phyloP scores from a whole-genome alignment of 2,888 invertebrate species.

The Dyspetes luteomarginatus region DNA sequence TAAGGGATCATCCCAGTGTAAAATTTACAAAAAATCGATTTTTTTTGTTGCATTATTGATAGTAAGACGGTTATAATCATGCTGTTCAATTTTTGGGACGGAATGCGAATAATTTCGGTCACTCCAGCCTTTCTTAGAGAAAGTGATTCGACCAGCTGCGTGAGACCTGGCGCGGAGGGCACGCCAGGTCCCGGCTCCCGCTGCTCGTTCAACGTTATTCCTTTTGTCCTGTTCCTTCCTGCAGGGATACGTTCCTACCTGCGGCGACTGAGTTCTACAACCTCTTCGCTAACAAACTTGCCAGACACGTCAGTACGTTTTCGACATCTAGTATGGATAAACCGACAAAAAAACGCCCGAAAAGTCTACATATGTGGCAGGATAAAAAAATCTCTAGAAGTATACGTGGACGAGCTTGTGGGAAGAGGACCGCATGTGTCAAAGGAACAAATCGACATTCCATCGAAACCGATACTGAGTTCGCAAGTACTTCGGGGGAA shows the following conservation, averaged over 20 bases:
- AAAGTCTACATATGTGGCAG: conserved; percentile 14
- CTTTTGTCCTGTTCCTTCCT: conserved; percentile 20
- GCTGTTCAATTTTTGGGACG: not conserved
- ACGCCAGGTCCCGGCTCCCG: not conserved
- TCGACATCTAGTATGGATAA: conserved; percentile 19
- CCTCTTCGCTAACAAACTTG: not conserved
- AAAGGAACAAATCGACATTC: conserved; percentile 54
- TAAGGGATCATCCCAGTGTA: not conserved
- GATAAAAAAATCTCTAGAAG: conserved; percentile 33
- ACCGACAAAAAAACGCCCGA: not conserved
- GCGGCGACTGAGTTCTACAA: not conserved
- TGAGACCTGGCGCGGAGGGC: too few relatives aligned
- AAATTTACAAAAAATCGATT: not conserved
- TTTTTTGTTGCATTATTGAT: not conserved
- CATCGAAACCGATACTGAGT: conserved; percentile 44
- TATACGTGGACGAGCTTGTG: conserved; percentile 28
- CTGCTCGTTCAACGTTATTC: conserved; percentile 22
- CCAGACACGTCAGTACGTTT: conserved; percentile 1
- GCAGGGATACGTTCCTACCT: not conserved
- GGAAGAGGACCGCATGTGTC: conserved; percentile 36
- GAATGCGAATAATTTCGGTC: conserved; percentile 20
- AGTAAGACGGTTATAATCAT: not conserved
- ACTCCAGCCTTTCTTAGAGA: conserved; percentile 21
- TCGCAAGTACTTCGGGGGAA: conserved; percentile 50
- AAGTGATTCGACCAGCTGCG: conserved; percentile 23